These are phyloP conservation scores for Bergia puertoricense DNA, from an alignment of 92 coral and sea anemone genomes.

Conservation along the genomic window DNA sequence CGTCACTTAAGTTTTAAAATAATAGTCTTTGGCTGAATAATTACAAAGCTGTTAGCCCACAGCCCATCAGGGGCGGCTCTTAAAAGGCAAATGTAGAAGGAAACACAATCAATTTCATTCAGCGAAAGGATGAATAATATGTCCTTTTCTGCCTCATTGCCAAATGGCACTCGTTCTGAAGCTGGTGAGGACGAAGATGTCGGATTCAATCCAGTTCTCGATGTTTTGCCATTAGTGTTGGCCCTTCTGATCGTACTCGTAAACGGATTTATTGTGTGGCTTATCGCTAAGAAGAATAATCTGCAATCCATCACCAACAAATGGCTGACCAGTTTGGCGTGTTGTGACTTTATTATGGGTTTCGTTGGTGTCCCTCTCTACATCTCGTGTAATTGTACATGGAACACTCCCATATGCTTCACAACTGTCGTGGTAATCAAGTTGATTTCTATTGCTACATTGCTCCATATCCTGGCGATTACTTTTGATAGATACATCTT, in stretches of 20 bases:
- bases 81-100: neutral
- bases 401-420: constrained; percentile 13
- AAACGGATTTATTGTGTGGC: constrained; percentile 13
- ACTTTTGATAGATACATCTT: constrained; percentile 25
- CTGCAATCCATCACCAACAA: constrained; percentile 35
- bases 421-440: constrained; percentile 7
- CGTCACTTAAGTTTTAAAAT: neutral
- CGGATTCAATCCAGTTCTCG: neutral
- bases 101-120: too few relatives aligned
- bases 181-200: neutral
- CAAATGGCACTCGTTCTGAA: neutral
- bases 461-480: constrained; percentile 33
- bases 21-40: neutral
- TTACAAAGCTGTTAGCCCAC: neutral
- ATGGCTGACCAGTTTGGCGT: constrained; percentile 35
- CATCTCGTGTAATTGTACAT: constrained; percentile 17
- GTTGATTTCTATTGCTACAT: constrained; percentile 22
- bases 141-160: neutral
- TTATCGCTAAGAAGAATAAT: neutral
- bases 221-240: neutral
- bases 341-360: constrained; percentile 29
- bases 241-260: constrained; percentile 2
- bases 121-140: neutral
- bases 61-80: neutral
- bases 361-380: constrained; percentile 17